Base-by-base conservation (phyloP, 2,888 invertebrate species). In the Xanthia icteritia region DNA sequence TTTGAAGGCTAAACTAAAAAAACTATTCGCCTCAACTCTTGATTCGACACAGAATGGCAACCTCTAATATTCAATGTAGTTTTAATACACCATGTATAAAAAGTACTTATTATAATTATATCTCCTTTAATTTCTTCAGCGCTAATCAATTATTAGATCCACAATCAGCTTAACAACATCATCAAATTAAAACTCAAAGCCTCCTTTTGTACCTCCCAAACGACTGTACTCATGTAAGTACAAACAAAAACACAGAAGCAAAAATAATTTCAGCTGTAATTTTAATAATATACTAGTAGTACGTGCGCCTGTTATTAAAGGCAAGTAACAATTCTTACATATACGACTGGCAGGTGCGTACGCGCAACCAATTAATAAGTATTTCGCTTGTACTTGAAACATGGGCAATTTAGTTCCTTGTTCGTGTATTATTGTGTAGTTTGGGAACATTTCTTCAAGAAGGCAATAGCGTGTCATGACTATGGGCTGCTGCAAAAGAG, bases 321-420 rank as follows among this genome's bases (percentile, higher is more conserved):
- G 9, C 78, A 69, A 69, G 71, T 74, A 85, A 82, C 79, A 72
- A 85, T 71, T 80, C 73, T 77, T 78, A 79, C 85, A 65, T 84
- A 81, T 75, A 81, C 85, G 84, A 71, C 70, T 56, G 45, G 86
- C 89, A 89, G 89, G 88, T 89, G 89, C 84, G 80, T 64, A 67
- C 11, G 71, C 77, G 86, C 82, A 81, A 78, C 82, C 77, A 83
- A 87, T 88, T 87, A 87, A 85, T 86, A 54, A 81, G 56, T 83
- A 82, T 85, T 88, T 71, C 70, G 69, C 82, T 86, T 66, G 60
- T 73, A 79, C 77, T 58, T 74, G 76, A 73, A 81, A 67, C 74
- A 64, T 79, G 76, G 51, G 73, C 71, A 56, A 64, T 78, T 76
- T 69, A 75, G 79, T 74, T 77, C 80, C 63, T 78, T 73, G 68